A percentile compares a stretch with the other conserved stretches of the same genome.
phyloP scores from a whole-genome alignment of 2,113 vertebrate genomes.

The Brachyistius frenatus region DNA sequence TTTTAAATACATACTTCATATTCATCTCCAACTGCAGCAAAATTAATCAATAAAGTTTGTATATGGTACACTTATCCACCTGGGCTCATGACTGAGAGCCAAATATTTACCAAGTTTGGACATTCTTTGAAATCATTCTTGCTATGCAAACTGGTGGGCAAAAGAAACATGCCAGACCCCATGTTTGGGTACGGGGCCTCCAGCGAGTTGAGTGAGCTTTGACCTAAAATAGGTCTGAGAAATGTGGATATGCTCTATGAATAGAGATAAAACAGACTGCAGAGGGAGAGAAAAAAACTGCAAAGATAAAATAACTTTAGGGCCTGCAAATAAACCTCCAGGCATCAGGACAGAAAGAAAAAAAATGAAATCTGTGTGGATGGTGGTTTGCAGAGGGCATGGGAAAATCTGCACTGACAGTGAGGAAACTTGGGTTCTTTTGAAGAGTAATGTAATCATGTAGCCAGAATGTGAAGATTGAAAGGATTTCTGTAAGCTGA shows the following conservation, averaged over 20 bases:
- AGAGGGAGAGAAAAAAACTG: not conserved
- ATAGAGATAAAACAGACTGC: slow-evolving; percentile 62
- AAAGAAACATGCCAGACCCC: slow-evolving; percentile 55
- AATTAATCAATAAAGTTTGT: not conserved
- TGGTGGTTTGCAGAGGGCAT: slow-evolving; percentile 62
- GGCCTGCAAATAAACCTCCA: slow-evolving; percentile 78
- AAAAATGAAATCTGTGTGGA: slow-evolving; percentile 51
- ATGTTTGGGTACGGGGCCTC: slow-evolving; percentile 65
- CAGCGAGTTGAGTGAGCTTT: slow-evolving; percentile 49
- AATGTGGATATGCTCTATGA: slow-evolving; percentile 68
- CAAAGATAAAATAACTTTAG: slow-evolving; percentile 61
- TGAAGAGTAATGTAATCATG: slow-evolving; percentile 86
- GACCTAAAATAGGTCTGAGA: slow-evolving; percentile 69
- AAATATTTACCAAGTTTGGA: slow-evolving; percentile 71
- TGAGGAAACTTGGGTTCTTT: slow-evolving; percentile 86
- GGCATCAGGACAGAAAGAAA: slow-evolving; percentile 44
- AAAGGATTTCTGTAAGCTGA: slow-evolving; percentile 46
- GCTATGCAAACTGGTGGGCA: slow-evolving; percentile 50
- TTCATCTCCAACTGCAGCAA: not conserved
- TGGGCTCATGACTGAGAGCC: slow-evolving; percentile 5
- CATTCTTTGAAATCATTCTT: slow-evolving; percentile 55
- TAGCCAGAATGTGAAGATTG: slow-evolving; percentile 83
- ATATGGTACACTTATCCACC: not conserved
- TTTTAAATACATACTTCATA: not conserved
- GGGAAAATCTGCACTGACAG: slow-evolving; percentile 62